Percentiles rank a stretch among this genome's conserved stretches.
These are phyloP conservation scores for Trialeurodes vaporariorum DNA, from an alignment of 1,140 invertebrate species.

Conservation along the genomic window DNA sequence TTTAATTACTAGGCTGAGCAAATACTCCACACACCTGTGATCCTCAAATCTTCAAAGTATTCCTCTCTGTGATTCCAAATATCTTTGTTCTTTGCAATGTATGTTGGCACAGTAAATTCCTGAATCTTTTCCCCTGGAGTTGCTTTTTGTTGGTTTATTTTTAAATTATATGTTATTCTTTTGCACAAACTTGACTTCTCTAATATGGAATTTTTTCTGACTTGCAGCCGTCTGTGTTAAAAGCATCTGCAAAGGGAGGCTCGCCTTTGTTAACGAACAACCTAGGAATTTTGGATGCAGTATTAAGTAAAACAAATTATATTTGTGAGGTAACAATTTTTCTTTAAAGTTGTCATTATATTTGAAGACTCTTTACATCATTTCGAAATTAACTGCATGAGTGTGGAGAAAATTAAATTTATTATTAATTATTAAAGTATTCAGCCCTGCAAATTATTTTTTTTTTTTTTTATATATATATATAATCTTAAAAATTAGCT, in stretches of 20 bases:
- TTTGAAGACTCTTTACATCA: background rate
- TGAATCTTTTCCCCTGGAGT: background rate
- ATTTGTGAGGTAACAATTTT: background rate
- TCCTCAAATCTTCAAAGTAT: too few relatives aligned
- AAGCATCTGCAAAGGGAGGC: background rate
- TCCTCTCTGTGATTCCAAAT: background rate
- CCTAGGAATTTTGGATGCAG: background rate
- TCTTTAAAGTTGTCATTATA: background rate
- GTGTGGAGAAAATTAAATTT: background rate
- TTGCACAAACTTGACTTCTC: background rate
- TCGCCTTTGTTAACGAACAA: background rate
- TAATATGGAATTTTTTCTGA: background rate
- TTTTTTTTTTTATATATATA: conserved; percentile 5
- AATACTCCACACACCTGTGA: too few relatives aligned
- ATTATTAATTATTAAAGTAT: background rate
- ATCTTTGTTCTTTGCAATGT: background rate
- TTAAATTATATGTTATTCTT: background rate
- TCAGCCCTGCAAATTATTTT: background rate
- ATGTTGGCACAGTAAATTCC: background rate
- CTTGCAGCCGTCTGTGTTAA: background rate
- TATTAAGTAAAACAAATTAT: background rate
- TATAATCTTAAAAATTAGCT: conserved; percentile 20
- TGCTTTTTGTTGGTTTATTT: background rate
- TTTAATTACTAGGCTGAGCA: too few relatives aligned
- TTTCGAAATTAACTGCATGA: background rate